Evolutionary conservation across 2,888 invertebrate species (phyloP), one percentile per base, ranked within the genome.

Genomic region (Zygothrica quintamaculata): DNA sequence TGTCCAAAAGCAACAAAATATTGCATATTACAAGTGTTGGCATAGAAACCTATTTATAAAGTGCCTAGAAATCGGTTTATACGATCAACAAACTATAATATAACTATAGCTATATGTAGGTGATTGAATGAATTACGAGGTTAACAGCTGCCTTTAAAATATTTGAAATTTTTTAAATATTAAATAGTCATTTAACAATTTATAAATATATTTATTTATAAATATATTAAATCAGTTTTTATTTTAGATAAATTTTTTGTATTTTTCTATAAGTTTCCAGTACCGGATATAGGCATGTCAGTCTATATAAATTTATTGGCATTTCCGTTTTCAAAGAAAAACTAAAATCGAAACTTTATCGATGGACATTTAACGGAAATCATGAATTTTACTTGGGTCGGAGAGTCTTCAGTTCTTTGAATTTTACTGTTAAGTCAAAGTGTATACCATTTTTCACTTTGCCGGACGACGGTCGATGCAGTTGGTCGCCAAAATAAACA

Each of bases 401-500:
- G n/a, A n/a, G n/a, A n/a, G n/a, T 7, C 12, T 13, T 37, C 7
- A 26, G 16, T 5, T 3, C n/a, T n/a, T n/a, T n/a, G n/a, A n/a
- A n/a, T n/a, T n/a, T n/a, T n/a, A n/a, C n/a, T n/a, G n/a, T n/a
- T n/a, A n/a, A n/a, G n/a, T n/a, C n/a, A n/a, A 22, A 22, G 5
- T 5, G 18, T 2, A 22, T 22, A n/a, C n/a, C 26, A 16, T 12
- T 33, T 29, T 29, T 5, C n/a, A 2, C 29, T 18, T 16, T 16
- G 26, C 12, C 16, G 36, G 40, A 11, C 16, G 18, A n/a, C 22
- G 18, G 39, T 18, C 22, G 39, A 22, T 39, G 7, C n/a, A n/a
- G 11, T 52, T 53, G 66, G 58, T 80, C 74, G 74, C 78, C 56
- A 81, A 84, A 72, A 74, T 70, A 81, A 78, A 69, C 74, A 74